Evolutionary conservation across 2,113 vertebrate genomes (phyloP).

Genomic region (Anhinga anhinga): DNA sequence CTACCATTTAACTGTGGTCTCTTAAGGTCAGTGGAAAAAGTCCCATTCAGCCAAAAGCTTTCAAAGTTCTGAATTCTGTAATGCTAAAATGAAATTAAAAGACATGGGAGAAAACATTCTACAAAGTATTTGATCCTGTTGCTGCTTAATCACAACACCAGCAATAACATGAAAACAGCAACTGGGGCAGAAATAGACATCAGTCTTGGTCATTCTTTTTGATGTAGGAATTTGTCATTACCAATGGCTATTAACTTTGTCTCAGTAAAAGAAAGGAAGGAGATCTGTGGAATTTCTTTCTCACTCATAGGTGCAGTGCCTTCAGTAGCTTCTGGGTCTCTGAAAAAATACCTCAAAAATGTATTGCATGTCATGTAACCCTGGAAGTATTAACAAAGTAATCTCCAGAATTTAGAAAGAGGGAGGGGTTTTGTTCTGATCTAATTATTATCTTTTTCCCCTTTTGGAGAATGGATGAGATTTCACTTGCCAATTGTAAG

Average conservation of each 20-base stretch:
- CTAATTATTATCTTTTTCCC: background rate
- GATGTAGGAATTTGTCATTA: background rate
- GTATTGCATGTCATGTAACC: background rate
- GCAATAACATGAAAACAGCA: background rate
- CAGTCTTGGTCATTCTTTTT: background rate
- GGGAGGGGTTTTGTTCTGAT: background rate
- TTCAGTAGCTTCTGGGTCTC: background rate
- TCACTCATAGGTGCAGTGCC: background rate
- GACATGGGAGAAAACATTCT: background rate
- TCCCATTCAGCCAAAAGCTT: background rate
- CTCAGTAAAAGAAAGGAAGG: background rate
- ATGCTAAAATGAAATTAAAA: background rate
- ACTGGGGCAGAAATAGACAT: background rate
- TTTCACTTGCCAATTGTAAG: background rate
- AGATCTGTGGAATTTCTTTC: background rate
- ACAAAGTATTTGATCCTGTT: background rate
- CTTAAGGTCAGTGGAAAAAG: background rate
- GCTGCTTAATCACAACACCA: background rate
- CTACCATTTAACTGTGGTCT: background rate
- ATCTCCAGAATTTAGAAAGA: background rate
- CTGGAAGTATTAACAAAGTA: background rate
- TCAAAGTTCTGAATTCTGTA: background rate
- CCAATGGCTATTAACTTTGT: background rate
- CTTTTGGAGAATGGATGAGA: background rate
- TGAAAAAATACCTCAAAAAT: background rate